Evolutionary conservation across 2,797 vertebrate genomes (phyloP).

Genomic region (Cryptoblepharus egeriae): DNA sequence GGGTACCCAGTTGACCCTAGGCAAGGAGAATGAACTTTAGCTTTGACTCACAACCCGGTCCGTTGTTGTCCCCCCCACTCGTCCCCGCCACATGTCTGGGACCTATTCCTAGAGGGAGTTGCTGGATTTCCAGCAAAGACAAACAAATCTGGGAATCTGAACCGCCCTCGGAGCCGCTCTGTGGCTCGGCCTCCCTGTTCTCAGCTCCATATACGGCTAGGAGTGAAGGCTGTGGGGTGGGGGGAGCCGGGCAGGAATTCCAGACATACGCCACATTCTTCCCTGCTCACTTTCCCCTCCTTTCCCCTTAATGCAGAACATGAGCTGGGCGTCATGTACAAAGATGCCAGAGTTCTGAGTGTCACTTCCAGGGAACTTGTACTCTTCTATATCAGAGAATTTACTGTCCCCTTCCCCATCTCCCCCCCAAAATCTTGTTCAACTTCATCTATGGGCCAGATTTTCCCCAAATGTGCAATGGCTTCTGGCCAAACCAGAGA

Average conservation of each 20-base stretch:
- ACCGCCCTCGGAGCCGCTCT: constrained; percentile 41
- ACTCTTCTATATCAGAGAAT: constrained; percentile 36
- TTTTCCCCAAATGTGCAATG: background rate
- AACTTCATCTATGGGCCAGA: background rate
- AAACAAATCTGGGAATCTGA: constrained; percentile 64
- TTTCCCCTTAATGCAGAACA: constrained; percentile 50
- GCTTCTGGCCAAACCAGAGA: constrained; percentile 39
- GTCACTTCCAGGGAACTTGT: constrained; percentile 49
- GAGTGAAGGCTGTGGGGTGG: constrained; percentile 56
- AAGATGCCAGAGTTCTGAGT: constrained; percentile 55
- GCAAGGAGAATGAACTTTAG: background rate
- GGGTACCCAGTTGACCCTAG: background rate
- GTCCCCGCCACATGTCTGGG: background rate
- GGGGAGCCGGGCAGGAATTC: constrained; percentile 63
- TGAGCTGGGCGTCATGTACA: constrained; percentile 49
- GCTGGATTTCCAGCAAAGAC: constrained; percentile 79
- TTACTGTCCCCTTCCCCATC: constrained; percentile 18
- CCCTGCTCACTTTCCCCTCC: constrained; percentile 43
- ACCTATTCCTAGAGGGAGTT: constrained; percentile 75
- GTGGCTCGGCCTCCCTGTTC: constrained; percentile 51
- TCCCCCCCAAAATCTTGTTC: background rate
- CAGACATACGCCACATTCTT: constrained; percentile 77
- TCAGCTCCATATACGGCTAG: constrained; percentile 78
- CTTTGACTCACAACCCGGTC: background rate
- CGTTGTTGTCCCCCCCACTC: no score